Evolutionary conservation across 2,888 invertebrate genomes (phyloP), one percentile per base, ranked within the genome.

Genomic region (Calameuta filiformis): DNA sequence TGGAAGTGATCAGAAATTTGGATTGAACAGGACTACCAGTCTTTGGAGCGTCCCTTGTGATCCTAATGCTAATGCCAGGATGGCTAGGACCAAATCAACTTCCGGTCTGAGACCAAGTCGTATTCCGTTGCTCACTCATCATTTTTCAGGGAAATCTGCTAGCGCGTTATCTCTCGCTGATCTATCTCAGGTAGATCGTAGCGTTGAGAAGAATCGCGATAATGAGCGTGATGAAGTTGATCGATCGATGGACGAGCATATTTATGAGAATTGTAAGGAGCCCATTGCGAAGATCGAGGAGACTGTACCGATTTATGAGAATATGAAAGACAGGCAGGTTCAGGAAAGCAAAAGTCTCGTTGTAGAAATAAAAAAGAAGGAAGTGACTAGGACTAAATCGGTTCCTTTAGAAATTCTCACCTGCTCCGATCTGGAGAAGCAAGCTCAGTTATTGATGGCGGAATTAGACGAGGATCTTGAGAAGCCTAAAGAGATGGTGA

Each of bases 111-210:
- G 86, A 78, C 91, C 91, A 4, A 91, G 91, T 79, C 86, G 85
- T 75, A 91, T 91, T 33, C 91, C 91, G 1, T 84, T 91, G 40
- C 84, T 90, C 23, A 88, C 90, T 4, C 89, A 89, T 11, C 84
- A 88, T 23, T 81, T 81, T 35, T 80, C 80, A 73, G 78, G 77
- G 11, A 81, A 81, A 76, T 79, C 76, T 6, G 82, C 83, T 4
- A 73, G 88, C 68, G 90, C 90, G 68, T 87, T 88, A 77, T 91
- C 91, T 90, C 89, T 91, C 85, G 88, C 87, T 85, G 90, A 91
- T 90, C 89, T 91, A 87, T 86, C 87, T 34, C 81, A 82, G 73
- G 89, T 89, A 89, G 90, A 90, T 90, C 90, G 89, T 11, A 81
- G 80, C 80, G 86, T 74, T 79, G 90, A 90, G 89, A 78, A 80